Percentiles rank a stretch among this genome's conserved stretches.
Evolutionary conservation across 2,888 invertebrate species (phyloP).

Genomic region (Protodeltote pygarga): DNA sequence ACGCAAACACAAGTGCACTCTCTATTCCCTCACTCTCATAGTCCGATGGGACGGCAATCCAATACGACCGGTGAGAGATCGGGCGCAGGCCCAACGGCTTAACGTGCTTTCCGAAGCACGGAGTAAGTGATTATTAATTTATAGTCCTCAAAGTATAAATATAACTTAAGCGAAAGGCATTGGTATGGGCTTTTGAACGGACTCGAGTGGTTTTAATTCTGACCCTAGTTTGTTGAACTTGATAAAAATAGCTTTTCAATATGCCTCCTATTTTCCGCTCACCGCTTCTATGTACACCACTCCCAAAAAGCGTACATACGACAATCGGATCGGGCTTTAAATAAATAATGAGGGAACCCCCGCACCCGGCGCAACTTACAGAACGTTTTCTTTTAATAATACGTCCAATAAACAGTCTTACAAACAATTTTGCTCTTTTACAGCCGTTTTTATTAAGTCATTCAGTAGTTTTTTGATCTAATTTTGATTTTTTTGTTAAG

Average conservation of each 20-base stretch:
- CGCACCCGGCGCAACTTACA: constrained; percentile 64
- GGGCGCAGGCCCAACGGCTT: no score
- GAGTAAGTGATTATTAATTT: no score
- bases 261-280: background rate
- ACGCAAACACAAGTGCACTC: no score
- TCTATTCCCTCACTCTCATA: no score
- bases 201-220: no score
- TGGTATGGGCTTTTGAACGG: no score
- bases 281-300: constrained; percentile 42
- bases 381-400: constrained; percentile 71
- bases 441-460: constrained; percentile 9
- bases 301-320: constrained; percentile 65
- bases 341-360: constrained; percentile 82
- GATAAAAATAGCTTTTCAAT: background rate
- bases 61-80: no score
- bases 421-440: constrained; percentile 13
- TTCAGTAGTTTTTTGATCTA: background rate
- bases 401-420: constrained; percentile 40
- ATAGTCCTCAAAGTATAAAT: no score
- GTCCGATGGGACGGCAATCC: no score
- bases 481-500: background rate
- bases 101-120: no score
- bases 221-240: no score
- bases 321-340: constrained; percentile 81
- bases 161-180: no score